phyloP scores from a whole-genome alignment of 2,888 invertebrate species.

The Coelinius sp. region DNA sequence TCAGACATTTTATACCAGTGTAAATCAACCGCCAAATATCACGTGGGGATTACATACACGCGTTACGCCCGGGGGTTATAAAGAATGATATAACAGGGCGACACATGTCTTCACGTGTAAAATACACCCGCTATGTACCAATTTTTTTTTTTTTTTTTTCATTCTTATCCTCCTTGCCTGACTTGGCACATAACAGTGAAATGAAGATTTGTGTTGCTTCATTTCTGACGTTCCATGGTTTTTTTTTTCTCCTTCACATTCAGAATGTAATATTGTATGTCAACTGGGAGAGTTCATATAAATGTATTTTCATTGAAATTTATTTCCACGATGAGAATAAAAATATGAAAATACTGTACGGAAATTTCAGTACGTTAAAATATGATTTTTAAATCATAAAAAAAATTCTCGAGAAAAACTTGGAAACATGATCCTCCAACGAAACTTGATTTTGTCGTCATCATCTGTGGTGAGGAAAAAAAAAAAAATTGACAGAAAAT shows the following conservation, averaged over 20 bases:
- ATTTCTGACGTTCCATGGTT: constrained; percentile 1
- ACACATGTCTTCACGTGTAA: constrained; percentile 67
- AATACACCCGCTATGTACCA: constrained; percentile 47
- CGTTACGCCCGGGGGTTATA: constrained; percentile 57
- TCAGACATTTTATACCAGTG: constrained; percentile 60
- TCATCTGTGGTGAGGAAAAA: background rate
- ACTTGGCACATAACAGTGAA: constrained; percentile 43
- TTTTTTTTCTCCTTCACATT: background rate
- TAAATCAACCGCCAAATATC: constrained; percentile 69
- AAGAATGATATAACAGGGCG: constrained; percentile 70
- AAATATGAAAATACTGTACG: background rate
- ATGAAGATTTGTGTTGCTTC: constrained; percentile 64
- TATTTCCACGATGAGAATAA: background rate
- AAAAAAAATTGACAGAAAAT: background rate
- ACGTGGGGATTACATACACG: constrained; percentile 53
- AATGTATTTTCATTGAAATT: background rate
- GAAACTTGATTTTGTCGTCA: background rate
- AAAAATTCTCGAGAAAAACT: background rate
- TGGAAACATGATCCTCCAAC: background rate
- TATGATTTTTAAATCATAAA: background rate
- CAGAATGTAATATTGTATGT: background rate
- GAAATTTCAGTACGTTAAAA: background rate
- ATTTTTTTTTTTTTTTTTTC: constrained; percentile 30
- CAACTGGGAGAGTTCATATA: background rate
- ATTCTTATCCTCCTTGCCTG: constrained; percentile 24